Base-by-base conservation (phyloP, 1,140 invertebrate genomes). In the Caenorhabditis briggsae region DNA sequence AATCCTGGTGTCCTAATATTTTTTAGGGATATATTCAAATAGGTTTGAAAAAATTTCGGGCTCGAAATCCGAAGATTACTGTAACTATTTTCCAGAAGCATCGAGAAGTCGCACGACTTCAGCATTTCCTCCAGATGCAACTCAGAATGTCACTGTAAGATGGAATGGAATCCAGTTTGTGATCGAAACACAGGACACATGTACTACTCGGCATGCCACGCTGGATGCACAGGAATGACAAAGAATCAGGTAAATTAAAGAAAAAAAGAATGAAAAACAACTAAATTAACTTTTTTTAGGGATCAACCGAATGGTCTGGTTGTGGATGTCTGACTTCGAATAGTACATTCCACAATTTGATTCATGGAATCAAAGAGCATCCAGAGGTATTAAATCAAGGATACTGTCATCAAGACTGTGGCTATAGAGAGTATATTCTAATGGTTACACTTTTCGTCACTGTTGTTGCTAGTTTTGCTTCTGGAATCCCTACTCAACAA, bases 401-500 rank as follows among this genome's bases (percentile, higher is more conserved):
- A 53, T 74, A 85, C 33, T 91, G 90, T 65, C 88, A 89, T 12
- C 83, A 83, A 59, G 92, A 92, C 53, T 92, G 91, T 64, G 91
- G 91, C 5, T 89, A 86, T 74, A 58, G 64, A 12, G 85, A 91
- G 70, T 92, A 90, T 88, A 82, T 92, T 25, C 91, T 92, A 64
- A 85, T 92, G 59, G 86, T 89, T 18, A 85, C 92, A 5, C 70
- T 92, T 5, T 92, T 92, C 70, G 89, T 91, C 59, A 91, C 91
- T 8, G 91, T 92, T 16, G 91, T 92, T 16, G 90, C 91, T 16
- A 92, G 91, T 70, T 92, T 92, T 83, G 91, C 91, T 55, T 88
- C 91, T 9, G 91, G 91, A 48, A 92, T 92, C 86, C 91, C 91
- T 14, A 89, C 88, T 78, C 91, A 92, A 87, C 91, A 92, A 87